Percentiles rank a stretch among this genome's conserved stretches.
These are phyloP conservation scores for Phoronis australis DNA, from an alignment of 2,888 invertebrate species.

Conservation along the genomic window DNA sequence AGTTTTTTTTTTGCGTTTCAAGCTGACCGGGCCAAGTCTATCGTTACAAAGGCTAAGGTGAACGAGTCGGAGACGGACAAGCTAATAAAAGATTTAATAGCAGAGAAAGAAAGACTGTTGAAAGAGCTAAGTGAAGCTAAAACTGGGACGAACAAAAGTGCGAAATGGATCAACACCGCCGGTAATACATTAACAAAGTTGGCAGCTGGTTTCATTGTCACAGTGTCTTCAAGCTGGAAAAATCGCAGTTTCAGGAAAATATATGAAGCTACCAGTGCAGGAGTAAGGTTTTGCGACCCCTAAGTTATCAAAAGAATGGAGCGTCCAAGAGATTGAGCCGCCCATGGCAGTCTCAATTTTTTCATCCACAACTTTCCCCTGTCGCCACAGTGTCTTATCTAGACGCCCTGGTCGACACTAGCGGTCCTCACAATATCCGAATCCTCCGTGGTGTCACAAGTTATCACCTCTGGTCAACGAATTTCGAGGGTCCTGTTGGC, in stretches of 20 bases:
- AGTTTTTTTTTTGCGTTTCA: constrained; percentile 1
- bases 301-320: too few relatives aligned
- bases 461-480: too few relatives aligned
- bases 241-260: constrained; percentile 16
- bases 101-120: constrained; percentile 23
- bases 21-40: constrained; percentile 25
- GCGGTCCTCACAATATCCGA: too few relatives aligned
- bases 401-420: too few relatives aligned
- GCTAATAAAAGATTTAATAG: constrained; percentile 20
- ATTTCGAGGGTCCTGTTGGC: too few relatives aligned
- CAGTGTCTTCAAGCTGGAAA: constrained; percentile 17
- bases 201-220: too few relatives aligned
- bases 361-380: neutral
- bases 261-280: constrained; percentile 16
- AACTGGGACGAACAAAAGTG: constrained; percentile 22
- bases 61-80: constrained; percentile 23
- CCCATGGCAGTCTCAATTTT: neutral
- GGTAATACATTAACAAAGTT: too few relatives aligned
- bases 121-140: constrained; percentile 15
- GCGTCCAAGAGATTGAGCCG: neutral
- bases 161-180: constrained; percentile 24
- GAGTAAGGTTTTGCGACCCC: too few relatives aligned
- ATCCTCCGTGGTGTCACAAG: too few relatives aligned
- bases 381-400: too few relatives aligned
- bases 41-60: constrained; percentile 20